phyloP scores from a whole-genome alignment of 2,113 vertebrate species.

The Paratilapia polleni region DNA sequence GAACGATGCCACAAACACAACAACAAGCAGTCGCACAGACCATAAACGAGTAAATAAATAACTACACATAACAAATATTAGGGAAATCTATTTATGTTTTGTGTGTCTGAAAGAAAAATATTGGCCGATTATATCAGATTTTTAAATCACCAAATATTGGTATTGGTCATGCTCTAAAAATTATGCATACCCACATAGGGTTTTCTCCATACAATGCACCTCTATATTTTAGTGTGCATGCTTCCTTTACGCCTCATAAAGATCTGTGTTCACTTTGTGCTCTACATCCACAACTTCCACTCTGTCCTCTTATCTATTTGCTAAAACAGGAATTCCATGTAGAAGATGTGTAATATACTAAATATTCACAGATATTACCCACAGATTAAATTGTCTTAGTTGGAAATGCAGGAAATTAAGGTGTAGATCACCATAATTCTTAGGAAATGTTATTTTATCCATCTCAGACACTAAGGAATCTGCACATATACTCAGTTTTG shows the following conservation, averaged over 20 bases:
- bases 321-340: background rate
- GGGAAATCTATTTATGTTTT: background rate
- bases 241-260: background rate
- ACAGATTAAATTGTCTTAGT: background rate
- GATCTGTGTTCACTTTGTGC: background rate
- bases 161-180: background rate
- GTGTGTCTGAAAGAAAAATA: background rate
- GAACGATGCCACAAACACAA: background rate
- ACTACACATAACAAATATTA: background rate
- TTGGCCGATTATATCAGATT: background rate
- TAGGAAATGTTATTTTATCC: background rate
- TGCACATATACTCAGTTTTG: background rate
- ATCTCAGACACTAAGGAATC: slow-evolving; percentile 1
- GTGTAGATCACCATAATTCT: background rate
- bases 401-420: background rate
- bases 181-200: background rate
- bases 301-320: background rate
- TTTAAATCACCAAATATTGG: fast-evolving
- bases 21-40: no score
- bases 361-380: background rate
- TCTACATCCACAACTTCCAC: background rate
- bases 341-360: background rate
- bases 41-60: background rate
- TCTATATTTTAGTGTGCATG: background rate
- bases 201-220: background rate